Conservation (phyloP, 2,888 invertebrate genomes). For the Ochropleura plecta region DNA sequence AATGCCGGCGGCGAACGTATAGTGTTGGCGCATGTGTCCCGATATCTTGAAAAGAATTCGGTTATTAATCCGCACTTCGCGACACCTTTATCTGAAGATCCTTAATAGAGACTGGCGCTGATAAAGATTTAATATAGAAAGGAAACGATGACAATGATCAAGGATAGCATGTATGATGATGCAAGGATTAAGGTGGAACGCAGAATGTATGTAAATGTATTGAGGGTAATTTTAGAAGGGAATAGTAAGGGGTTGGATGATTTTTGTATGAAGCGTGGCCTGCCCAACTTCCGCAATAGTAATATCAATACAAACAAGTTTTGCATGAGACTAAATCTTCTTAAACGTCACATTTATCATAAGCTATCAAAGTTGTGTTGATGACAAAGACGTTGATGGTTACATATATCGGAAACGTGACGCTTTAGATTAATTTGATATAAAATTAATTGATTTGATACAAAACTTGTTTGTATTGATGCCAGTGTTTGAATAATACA, state of each 20-base stretch:
- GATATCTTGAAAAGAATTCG: constrained; percentile 74
- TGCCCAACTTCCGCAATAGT: no score
- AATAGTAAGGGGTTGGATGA: neutral
- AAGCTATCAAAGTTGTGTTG: no score
- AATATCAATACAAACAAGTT: no score
- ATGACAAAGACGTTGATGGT: no score
- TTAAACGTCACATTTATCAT: no score
- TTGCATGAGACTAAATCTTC: no score
- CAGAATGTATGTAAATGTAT: neutral
- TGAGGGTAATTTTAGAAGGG: neutral
- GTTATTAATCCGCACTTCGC: constrained; percentile 82
- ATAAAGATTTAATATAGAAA: neutral
- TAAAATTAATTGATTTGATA: no score
- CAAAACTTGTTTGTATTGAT: no score
- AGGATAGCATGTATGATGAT: neutral
- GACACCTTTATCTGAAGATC: constrained; percentile 50
- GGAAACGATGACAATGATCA: neutral
- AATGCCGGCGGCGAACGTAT: constrained; percentile 77
- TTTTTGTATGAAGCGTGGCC: no score
- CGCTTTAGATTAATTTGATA: no score
- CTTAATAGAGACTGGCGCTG: neutral
- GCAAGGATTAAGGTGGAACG: neutral
- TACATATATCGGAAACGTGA: no score
- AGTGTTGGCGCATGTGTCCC: constrained; percentile 74
- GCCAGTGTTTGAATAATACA: no score